Evolutionary conservation across 1,140 invertebrate genomes (phyloP), one percentile per base, ranked within the genome.

Genomic region (Drosophila repleta): DNA sequence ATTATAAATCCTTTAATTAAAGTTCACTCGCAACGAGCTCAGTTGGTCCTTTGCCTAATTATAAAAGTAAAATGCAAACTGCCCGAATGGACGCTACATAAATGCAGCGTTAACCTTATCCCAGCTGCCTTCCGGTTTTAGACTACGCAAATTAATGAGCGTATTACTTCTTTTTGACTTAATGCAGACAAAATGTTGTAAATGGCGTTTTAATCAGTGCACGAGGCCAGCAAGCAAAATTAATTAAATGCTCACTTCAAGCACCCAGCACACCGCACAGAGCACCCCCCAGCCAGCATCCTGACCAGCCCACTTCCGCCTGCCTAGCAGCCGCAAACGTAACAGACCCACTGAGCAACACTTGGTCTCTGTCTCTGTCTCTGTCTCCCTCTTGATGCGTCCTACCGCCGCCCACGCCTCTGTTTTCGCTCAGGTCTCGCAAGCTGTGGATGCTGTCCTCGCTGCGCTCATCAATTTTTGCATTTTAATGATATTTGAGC

Each of bases 401-500:
- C 48, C 20, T 0, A 13, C 5, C 26, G 0, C 13, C n/a, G 35
- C n/a, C 5, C 15, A 10, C n/a, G 18, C 55, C 4, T 10, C 46
- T 35, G 13, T 11, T 24, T 24, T 24, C 29, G 18, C 41, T 21
- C 68, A 35, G 20, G 65, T 46, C 61, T 58, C 67, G 64, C 37
- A 64, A 66, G 45, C 45, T 71, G 32, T 71, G 32, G 35, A 49
- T 52, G 48, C 53, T 37, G 39, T 58, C 46, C 45, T 35, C 39
- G 55, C 56, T 43, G 64, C 55, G 63, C 61, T 78, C 82, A 80
- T 87, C 71, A 79, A 87, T 87, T 87, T 85, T 88, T 87, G 82
- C 78, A 87, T 87, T 82, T 87, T 87, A 87, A 88, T 88, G 78
- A 87, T 85, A 72, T 87, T 85, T 79, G 78, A 85, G 75, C 78